Conservation (phyloP, 2,797 vertebrate species). For the Chromis chromis region DNA sequence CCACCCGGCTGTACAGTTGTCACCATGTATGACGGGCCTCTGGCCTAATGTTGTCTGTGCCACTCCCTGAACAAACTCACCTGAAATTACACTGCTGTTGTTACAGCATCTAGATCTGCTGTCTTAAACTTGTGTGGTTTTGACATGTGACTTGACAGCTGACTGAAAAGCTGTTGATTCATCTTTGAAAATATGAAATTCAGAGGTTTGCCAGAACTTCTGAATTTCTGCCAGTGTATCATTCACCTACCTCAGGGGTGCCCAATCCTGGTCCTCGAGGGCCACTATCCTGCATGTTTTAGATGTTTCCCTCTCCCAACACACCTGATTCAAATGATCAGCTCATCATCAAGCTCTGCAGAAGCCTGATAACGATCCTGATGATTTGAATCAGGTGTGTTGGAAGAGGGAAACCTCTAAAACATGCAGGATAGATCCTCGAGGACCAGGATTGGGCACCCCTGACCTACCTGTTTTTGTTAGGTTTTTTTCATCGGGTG, state of each 20-base stretch:
- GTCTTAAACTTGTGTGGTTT: not conserved
- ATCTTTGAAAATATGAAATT: not conserved
- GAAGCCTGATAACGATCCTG: too few species aligned
- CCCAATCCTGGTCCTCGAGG: too few species aligned
- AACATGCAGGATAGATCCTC: too few species aligned
- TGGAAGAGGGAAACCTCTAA: too few species aligned
- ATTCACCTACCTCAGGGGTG: too few species aligned
- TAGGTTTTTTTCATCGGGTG: not conserved
- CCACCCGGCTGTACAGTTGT: not conserved
- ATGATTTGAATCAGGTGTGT: too few species aligned
- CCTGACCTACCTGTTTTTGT: constrained; percentile 4
- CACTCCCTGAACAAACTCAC: constrained; percentile 22
- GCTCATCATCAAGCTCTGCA: too few species aligned
- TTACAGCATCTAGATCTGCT: too few species aligned
- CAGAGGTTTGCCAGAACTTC: rapidly evolving
- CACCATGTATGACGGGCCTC: not conserved
- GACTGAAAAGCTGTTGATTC: not conserved
- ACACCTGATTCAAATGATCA: too few species aligned
- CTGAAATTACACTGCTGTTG: not conserved
- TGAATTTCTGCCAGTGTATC: not conserved
- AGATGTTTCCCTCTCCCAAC: too few species aligned
- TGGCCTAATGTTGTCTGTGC: constrained; percentile 13
- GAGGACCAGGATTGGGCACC: too few species aligned
- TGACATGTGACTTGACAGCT: not conserved
- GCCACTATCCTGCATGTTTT: too few species aligned